Base-by-base conservation (phyloP, 2,113 vertebrate species). In the Pteronura brasiliensis region DNA sequence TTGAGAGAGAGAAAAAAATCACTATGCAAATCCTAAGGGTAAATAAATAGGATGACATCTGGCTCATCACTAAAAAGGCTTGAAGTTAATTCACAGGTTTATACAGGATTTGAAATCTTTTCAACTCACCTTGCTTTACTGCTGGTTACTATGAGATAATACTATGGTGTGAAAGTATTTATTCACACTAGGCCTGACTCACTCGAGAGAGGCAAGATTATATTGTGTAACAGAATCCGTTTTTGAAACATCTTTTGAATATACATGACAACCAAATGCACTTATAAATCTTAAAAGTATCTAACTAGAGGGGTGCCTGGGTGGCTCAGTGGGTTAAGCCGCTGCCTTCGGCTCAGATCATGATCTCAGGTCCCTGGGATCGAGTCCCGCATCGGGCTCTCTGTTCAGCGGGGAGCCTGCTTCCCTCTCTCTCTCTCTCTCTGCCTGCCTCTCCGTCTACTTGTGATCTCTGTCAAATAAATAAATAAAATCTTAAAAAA, bases 1-100 rank as follows among this genome's bases (percentile, higher is more conserved):
- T 47, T 90, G 65, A 77, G 21, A 47, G 7, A 9, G 31, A 61
- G 74, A 8, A 1, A 76, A 79, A 77, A 74, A 84, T 52, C 61
- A 71, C 55, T 71, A 88, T 88, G 44, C n/a, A 94, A 94, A 97
- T 95, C 34, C 55, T 91, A 44, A 87, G 31, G 10, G 25, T 52
- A 90, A 89, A 88, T 88, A 82, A 88, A 81, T 57, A 90, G 36
- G 87, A 80, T 74, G 61, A 80, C 89, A 89, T 74, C 15, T 79
- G 17, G 4, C 20, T n/a, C 47, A 92, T 83, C 85, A 84, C 17
- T 81, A 44, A 80, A 92, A 91, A 63, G 71, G 27, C 63, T 52
- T 74, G 36, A 57, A 83, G 39, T 95, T 85, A 88, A 88, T 76
- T 94, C 49, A 88, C 6, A 39, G 69, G 27, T 11, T 87, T 80